These are phyloP conservation scores for Xestia xanthographa DNA, from an alignment of 2,888 invertebrate species.

Conservation along the genomic window DNA sequence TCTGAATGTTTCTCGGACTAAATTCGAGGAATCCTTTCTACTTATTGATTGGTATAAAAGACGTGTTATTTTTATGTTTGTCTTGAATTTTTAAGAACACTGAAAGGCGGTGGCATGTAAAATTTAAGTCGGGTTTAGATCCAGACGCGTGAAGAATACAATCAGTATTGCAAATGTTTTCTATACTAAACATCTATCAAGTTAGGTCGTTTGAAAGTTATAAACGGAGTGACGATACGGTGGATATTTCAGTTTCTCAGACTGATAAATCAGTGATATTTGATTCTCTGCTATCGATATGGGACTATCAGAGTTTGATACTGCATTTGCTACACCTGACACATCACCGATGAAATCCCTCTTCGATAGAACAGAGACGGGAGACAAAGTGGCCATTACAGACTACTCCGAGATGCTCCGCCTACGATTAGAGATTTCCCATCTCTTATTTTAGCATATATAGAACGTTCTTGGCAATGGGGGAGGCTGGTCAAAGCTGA, in stretches of 20 bases:
- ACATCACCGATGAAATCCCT: background rate
- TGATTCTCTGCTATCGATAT: background rate
- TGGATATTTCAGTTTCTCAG: background rate
- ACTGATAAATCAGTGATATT: background rate
- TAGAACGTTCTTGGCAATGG: slow-evolving; percentile 10
- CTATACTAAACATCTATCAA: background rate
- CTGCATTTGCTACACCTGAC: slow-evolving; percentile 2
- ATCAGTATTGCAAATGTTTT: background rate
- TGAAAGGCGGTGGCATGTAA: background rate
- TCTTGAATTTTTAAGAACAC: slow-evolving; percentile 1
- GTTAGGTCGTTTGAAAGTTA: background rate
- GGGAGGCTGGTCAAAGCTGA: too few species aligned
- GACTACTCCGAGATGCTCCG: background rate
- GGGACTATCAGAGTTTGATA: background rate
- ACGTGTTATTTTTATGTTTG: slow-evolving; percentile 5
- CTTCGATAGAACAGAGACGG: background rate
- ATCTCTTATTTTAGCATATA: slow-evolving; percentile 1
- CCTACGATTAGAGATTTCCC: slow-evolving; percentile 5
- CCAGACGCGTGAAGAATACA: slow-evolving; percentile 4
- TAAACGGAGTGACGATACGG: background rate
- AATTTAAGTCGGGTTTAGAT: background rate
- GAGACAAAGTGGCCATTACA: slow-evolving; percentile 11
- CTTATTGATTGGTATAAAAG: background rate
- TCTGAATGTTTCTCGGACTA: background rate
- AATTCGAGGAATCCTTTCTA: background rate